Base-by-base conservation (phyloP, 2,113 vertebrate genomes). In the Cyprinodon variegatus region DNA sequence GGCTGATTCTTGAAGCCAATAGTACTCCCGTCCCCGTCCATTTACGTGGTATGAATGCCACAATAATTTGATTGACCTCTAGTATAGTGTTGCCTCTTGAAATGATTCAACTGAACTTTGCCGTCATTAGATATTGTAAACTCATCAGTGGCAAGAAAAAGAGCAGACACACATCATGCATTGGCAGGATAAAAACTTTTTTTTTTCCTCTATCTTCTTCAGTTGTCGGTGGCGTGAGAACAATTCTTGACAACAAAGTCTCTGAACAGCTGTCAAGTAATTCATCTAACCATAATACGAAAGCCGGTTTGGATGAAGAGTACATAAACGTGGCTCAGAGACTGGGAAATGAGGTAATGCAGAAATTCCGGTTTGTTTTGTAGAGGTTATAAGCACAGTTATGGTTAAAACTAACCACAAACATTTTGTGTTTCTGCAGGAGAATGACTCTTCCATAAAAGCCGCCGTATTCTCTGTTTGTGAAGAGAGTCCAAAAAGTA, bases 301-400 rank as follows among this genome's bases (percentile, higher is more conserved):
- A 96, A 92, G 95, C 96, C 83, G 94, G 95, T 86, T 96, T 96
- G 77, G 96, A 92, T 89, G 97, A 97, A 72, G 96, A 97, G 92
- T 98, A 98, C 90, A 95, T 98, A 75, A 96, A 95, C 90, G 96
- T 97, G 88, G 94, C 97, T 90, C 96, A 98, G 90, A 96, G 97
- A 85, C 92, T 98, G 84, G 96, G 95, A 90, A 96, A 94, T 93
- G 98, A 98, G 94, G 97, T 98, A 96, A 92, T 92, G 17, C 17
- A 11, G 2, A 65, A 14, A 70, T 72, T 66, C n/a, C 11, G 53
- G 43, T 61, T 29, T 60, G 75, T 69, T 6, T 39, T 64, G 48
- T 82, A 5, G 20, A 71, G n/a, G 39, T 61, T 43, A 39, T 68
- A 36, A 65, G 39, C 39, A 66, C 4, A 20, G 3, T n/a, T 6